Evolutionary conservation across 1,140 invertebrate genomes (phyloP).

Genomic region (Metaphire vulgaris): DNA sequence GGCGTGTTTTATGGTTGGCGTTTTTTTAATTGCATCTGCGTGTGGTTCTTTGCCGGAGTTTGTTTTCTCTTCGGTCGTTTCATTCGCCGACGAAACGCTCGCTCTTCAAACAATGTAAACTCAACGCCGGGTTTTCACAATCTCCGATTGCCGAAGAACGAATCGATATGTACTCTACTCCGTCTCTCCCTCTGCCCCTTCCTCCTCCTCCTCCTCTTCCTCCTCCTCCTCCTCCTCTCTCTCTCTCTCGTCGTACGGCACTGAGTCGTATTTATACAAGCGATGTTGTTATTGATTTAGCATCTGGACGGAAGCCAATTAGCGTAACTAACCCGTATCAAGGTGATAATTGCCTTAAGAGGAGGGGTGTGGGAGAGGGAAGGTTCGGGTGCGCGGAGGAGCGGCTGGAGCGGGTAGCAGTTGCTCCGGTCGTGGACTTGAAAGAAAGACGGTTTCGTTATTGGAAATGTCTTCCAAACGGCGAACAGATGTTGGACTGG

Average conservation of each 20-base stretch:
- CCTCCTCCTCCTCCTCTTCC: too few species aligned
- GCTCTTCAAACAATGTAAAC: neutral
- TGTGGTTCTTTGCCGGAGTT: neutral
- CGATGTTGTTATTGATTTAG: neutral
- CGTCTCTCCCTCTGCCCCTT: too few species aligned
- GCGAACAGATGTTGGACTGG: neutral
- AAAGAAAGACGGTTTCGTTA: neutral
- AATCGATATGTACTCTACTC: neutral
- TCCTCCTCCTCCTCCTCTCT: too few species aligned
- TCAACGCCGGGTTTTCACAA: neutral
- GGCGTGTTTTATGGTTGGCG: neutral
- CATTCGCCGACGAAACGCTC: neutral
- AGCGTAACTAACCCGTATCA: neutral
- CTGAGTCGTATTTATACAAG: neutral
- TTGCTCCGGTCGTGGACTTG: too few species aligned
- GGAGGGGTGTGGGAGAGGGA: neutral
- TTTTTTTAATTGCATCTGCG: neutral
- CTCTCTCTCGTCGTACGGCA: neutral
- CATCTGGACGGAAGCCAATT: slow-evolving; percentile 1
- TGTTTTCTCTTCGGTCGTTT: neutral
- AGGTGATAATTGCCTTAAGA: neutral
- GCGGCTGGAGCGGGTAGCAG: too few species aligned
- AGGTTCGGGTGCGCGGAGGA: neutral
- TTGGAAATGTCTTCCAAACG: neutral
- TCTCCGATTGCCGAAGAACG: neutral